Base-by-base conservation (phyloP, 2,888 invertebrate species). In the Suillia variegata region DNA sequence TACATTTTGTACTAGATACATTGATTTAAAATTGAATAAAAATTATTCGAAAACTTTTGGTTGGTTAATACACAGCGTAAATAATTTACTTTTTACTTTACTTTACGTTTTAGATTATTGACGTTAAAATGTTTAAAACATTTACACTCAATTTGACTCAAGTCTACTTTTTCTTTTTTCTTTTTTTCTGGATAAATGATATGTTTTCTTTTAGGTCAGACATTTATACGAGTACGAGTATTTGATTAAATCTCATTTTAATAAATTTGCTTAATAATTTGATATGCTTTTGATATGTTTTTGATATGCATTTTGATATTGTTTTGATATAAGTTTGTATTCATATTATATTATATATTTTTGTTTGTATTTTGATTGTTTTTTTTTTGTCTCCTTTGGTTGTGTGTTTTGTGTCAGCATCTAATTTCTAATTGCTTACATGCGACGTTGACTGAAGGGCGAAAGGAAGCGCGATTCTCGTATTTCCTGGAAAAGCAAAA, bases 391-490 rank as follows among this genome's bases (percentile, higher is more conserved):
- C 38, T 38, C 58, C 54, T 21, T 62, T 47, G 48, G 57, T 33
- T 47, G n/a, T 13, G 51, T 13, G 10, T 47, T 18, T 21, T 56
- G 45, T 20, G 15, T 49, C 56, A 56, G 38, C 22, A 24, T 34
- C 34, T 18, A 18, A 31, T 10, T 49, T 17, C 12, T 22, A 22
- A 15, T 22, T 8, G 21, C 47, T 67, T 61, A 67, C 56, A 65
- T 71, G 59, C 68, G 68, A 2, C 67, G 70, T 13, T 70, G 74
- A 59, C 70, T 67, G 48, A 68, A 70, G 17, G 62, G 42, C 56
- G 64, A 49, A 5, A 58, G 51, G 15, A 59, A 50, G 31, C 59
- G 59, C 21, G 61, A 31, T 4, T 62, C 64, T 15, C 62, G 61
- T 42, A 67, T 20, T 20, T 66, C 68, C 70, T 72, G 24, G 1